Percentiles rank a stretch among this genome's conserved stretches.
Conservation (phyloP, 1,140 invertebrate species). For the Paramacrobiotus metropolitanus region DNA sequence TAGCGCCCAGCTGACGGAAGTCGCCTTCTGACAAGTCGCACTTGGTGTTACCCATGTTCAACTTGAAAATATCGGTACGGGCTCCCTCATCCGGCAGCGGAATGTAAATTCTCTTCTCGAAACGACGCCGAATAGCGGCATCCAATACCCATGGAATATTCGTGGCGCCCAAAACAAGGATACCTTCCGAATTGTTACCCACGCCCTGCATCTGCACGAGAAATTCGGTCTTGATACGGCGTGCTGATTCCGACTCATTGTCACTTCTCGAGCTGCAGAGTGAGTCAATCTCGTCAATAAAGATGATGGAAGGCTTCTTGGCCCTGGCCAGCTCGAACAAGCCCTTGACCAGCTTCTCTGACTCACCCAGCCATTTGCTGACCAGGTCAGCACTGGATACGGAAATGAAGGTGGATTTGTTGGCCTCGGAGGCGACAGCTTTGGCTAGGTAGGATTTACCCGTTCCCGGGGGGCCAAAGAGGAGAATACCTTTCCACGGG, state of each 20-base stretch:
- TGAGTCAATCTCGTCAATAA: conserved; percentile 98
- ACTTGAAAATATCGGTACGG: conserved; percentile 73
- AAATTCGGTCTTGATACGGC: conserved; percentile 97
- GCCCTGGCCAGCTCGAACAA: conserved; percentile 79
- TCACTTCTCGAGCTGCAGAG: conserved; percentile 89
- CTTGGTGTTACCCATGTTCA: conserved; percentile 75
- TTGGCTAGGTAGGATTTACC: conserved; percentile 98
- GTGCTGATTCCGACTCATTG: conserved; percentile 92
- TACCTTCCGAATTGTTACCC: conserved; percentile 79
- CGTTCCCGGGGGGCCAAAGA: conserved; percentile 97
- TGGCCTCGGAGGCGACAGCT: conserved; percentile 95
- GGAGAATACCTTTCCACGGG: conserved; percentile 90
- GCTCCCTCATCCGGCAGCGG: conserved; percentile 81
- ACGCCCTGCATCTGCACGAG: conserved; percentile 98
- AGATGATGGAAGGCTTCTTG: conserved; percentile 94
- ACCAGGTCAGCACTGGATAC: conserved; percentile 95
- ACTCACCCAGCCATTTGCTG: conserved; percentile 98
- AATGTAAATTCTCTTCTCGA: conserved; percentile 97
- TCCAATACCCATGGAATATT: conserved; percentile 98
- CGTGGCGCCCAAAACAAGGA: conserved; percentile 89
- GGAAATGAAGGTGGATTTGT: conserved; percentile 96
- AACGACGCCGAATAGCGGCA: conserved; percentile 80
- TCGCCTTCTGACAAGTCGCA: conserved; percentile 50
- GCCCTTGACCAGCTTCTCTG: conserved; percentile 91
- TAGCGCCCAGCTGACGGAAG: conserved; percentile 47